Evolutionary conservation across 2,113 vertebrate genomes (phyloP), one percentile per base, ranked within the genome.

Genomic region (Sciurus niger): DNA sequence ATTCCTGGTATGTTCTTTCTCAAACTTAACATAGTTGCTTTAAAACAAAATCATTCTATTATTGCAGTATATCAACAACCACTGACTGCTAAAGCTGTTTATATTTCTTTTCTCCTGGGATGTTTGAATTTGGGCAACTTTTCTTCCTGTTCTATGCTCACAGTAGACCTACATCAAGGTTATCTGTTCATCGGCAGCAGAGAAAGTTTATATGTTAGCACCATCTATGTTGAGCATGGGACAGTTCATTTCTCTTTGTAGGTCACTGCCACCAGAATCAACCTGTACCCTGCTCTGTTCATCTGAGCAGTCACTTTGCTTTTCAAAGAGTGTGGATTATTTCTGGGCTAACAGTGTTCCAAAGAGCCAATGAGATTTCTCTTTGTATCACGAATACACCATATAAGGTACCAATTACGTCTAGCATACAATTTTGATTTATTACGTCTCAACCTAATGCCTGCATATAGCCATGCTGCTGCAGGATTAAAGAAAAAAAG

Each of bases 1-100:
- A 90, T 86, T 68, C 37, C 48, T 90, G 68, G 37, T 30, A 46
- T 58, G 37, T 89, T 65, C 37, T 63, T 90, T 90, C 84, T 84
- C 55, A 87, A 60, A 84, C 48, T 67, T 73, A 30, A 53, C 25
- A 11, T 4, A 1, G 48, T 2, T 74, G 94, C 32, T 92, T 6
- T 46, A 78, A 87, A 73, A 46, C 40, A 60, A 48, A 84, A 74
- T 18, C 37, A 7, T 46, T 51, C 37, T 0, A 17, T n/a, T 43
- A 25, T 13, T 37, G 25, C 63, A 65, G 25, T 25, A 65, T 65
- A 78, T 6, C 37, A 28, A 11, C 25, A 24, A 83, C 34, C 84
- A 60, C 77, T 2, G 22, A 70, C 1, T 18, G 10, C 17, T 25
- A 37, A 43, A n/a, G 25, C 43, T 37, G 37, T 37, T 37, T 37